Percentiles rank a stretch among this genome's conserved stretches.
Conservation (phyloP, 1,140 invertebrate species). For the Cydia splendana region DNA sequence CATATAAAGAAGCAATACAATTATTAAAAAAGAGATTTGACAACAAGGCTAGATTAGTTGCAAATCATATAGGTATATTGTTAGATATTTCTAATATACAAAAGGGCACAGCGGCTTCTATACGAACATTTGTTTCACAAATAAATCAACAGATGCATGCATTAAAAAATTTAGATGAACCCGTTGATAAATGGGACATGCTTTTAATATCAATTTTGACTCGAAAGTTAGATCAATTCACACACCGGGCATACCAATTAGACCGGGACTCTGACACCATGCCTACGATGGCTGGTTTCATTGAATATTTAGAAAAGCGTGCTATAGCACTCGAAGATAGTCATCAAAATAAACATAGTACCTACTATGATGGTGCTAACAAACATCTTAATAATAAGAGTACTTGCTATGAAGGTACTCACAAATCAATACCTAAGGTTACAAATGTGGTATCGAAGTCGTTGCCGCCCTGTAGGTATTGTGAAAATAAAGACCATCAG, state of each 20-base stretch:
- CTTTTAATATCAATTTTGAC: conserved; percentile 40
- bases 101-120: conserved; percentile 27
- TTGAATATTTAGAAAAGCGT: conserved; percentile 42
- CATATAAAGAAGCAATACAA: conserved; percentile 35
- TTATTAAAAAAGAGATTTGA: conserved; percentile 40
- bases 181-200: conserved; percentile 43
- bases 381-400: too few species aligned
- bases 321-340: conserved; percentile 43
- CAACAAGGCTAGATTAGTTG: conserved; percentile 35
- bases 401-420: too few species aligned
- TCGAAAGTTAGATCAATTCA: conserved; percentile 40
- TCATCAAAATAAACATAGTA: background rate
- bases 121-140: conserved; percentile 41
- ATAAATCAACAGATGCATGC: conserved; percentile 45
- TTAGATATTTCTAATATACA: conserved; percentile 34
- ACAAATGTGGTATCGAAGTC: too few species aligned
- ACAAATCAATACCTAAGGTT: too few species aligned
- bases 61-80: conserved; percentile 26
- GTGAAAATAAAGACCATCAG: too few species aligned
- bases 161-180: conserved; percentile 44
- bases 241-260: conserved; percentile 38
- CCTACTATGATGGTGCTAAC: background rate
- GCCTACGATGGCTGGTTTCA: conserved; percentile 40
- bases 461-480: too few species aligned
- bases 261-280: conserved; percentile 38